Base-by-base conservation (phyloP, 2,888 invertebrate species). In the Syrphus vitripennis region DNA sequence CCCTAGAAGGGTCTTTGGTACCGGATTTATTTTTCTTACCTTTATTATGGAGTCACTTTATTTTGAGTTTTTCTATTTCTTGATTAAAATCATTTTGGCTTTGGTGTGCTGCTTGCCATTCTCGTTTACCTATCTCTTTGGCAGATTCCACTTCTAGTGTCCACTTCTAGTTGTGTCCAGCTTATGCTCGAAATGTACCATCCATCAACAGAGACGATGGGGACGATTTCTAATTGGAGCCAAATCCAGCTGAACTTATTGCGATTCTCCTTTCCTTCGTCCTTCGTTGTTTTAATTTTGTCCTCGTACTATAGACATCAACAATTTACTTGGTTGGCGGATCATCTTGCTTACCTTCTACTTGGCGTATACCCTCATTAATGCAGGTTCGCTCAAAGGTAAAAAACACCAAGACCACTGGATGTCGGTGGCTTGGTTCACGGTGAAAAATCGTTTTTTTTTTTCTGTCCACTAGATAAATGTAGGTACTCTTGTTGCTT, bases 21-120 rank as follows among this genome's bases (percentile, higher is more conserved):
- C 55, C 74, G 69, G 83, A n/a, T n/a, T n/a, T n/a, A n/a, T n/a
- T n/a, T n/a, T 74, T 78, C 69, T 78, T 78, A 74, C 78, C 61
- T 83, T 77, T 72, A n/a, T n/a, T n/a, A 72, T 67, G 82, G 40
- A 67, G 57, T 67, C 67, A 55, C 76, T 48, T 37, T 31, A 19
- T 45, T 57, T 42, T 45, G 21, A 31, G 53, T 67, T 59, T 72
- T 26, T 72, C 16, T 26, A 24, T 48, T 80, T 67, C 59, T 74
- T 74, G 48, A 72, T 80, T 74, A 26, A 74, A 67, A 50, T 67
- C 48, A 57, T 53, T 71, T 80, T 57, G n/a, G 19, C 21, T 31
- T n/a, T 45, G 14, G 34, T 26, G 34, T 34, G 14, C 42, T 67
- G 21, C 16, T 55, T 16, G 21, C n/a, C n/a, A n/a, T n/a, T n/a